These are phyloP conservation scores for Apeltes quadracus DNA, from an alignment of 2,113 vertebrate species.

Conservation along the genomic window DNA sequence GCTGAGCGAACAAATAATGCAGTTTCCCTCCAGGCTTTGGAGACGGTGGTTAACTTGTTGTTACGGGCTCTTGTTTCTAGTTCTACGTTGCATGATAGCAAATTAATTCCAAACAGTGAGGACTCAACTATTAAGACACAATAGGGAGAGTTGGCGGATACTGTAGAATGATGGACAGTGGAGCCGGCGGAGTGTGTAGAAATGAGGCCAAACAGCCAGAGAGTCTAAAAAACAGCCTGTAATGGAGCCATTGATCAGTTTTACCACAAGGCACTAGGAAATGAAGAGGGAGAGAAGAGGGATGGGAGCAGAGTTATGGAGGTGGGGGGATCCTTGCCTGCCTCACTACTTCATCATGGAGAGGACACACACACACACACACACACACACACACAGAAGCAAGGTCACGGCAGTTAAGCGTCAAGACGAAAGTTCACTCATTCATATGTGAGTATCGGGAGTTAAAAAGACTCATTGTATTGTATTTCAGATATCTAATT, in stretches of 20 bases:
- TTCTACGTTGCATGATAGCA: background rate
- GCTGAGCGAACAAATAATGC: conserved; percentile 43
- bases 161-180: conserved; percentile 5
- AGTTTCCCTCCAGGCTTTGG: conserved; percentile 39
- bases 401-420: conserved; percentile 28
- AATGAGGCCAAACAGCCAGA: conserved; percentile 20
- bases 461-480: conserved; percentile 33
- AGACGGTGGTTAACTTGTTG: conserved; percentile 38
- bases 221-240: background rate
- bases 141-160: conserved; percentile 1
- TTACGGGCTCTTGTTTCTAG: conserved; percentile 1
- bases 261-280: conserved; percentile 26
- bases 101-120: background rate
- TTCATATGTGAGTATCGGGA: conserved; percentile 9
- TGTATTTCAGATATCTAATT: conserved; percentile 49
- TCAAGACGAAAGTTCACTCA: conserved; percentile 25
- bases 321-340: conserved; percentile 31
- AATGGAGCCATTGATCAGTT: conserved; percentile 50
- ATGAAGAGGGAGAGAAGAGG: conserved; percentile 45
- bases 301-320: conserved; percentile 26
- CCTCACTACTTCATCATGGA: conserved; percentile 37
- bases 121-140: conserved; percentile 10
- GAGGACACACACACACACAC: background rate
- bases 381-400: background rate
- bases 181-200: background rate